Evolutionary conservation across 2,888 invertebrate species (phyloP).

Genomic region (Scaptomyza reducta): DNA sequence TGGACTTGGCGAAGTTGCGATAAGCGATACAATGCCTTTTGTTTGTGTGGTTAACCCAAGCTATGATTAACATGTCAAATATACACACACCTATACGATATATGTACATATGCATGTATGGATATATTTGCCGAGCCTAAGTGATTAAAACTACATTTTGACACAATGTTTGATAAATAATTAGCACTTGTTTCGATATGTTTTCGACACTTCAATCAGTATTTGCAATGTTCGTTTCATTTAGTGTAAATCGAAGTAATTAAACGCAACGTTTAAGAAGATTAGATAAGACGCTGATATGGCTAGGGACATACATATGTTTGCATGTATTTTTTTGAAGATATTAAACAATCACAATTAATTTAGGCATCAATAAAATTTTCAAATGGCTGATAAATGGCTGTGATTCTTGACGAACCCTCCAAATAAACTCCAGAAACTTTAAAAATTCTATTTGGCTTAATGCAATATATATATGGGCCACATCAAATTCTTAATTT

Average conservation of each 20-base stretch:
- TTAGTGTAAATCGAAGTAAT: constrained; percentile 17
- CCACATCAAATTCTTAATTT: no score
- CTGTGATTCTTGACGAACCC: no score
- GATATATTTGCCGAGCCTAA: constrained; percentile 15
- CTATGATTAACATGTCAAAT: constrained; percentile 37
- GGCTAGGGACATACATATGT: neutral
- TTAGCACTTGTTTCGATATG: constrained; percentile 35
- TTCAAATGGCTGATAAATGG: no score
- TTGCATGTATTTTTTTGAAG: no score
- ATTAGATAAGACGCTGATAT: constrained; percentile 32
- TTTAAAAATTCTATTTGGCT: no score
- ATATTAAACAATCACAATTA: no score
- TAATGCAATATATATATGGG: no score
- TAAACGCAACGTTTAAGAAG: constrained; percentile 13
- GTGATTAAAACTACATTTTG: constrained; percentile 20
- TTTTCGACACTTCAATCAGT: constrained; percentile 16
- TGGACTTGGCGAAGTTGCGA: constrained; percentile 29
- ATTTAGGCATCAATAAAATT: no score
- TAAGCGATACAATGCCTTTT: constrained; percentile 29
- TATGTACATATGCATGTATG: no score
- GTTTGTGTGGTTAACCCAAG: neutral
- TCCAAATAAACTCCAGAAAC: no score
- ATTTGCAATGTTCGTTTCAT: neutral
- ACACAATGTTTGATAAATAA: constrained; percentile 31
- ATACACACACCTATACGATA: neutral